A percentile compares a stretch with the other conserved stretches of the same genome.
Evolutionary conservation across 2,888 invertebrate genomes (phyloP).

Genomic region (Mythimna albipuncta): DNA sequence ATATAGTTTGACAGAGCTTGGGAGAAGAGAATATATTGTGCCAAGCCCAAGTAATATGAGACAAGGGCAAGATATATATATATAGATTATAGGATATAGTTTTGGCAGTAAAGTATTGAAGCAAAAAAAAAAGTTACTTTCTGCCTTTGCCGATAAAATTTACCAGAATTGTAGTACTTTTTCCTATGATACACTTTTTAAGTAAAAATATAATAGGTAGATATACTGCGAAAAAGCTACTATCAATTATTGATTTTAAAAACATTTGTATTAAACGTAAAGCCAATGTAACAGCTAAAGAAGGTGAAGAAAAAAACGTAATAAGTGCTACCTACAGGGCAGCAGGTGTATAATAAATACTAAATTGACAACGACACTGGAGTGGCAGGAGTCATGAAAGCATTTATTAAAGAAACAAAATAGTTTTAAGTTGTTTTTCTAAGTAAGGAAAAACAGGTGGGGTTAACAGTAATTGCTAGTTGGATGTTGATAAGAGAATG

Average conservation of each 20-base stretch:
- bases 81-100: background rate
- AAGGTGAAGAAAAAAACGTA: constrained; percentile 8
- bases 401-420: constrained; percentile 19
- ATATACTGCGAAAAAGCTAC: too few relatives aligned
- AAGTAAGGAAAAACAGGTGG: constrained; percentile 19
- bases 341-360: constrained; percentile 43
- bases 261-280: background rate
- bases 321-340: background rate
- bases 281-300: background rate
- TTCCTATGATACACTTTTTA: background rate
- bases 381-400: constrained; percentile 13
- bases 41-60: background rate
- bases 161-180: background rate
- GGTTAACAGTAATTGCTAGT: background rate
- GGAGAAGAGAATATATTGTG: background rate
- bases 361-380: constrained; percentile 9
- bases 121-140: background rate
- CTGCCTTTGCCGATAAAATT: background rate
- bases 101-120: background rate
- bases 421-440: background rate
- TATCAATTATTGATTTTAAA: background rate
- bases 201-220: background rate
- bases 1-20: background rate
- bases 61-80: background rate
- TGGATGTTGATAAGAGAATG: constrained; percentile 8